These are phyloP conservation scores for Recurvirostra avosetta DNA, from an alignment of 2,113 vertebrate genomes.

Conservation along the genomic window DNA sequence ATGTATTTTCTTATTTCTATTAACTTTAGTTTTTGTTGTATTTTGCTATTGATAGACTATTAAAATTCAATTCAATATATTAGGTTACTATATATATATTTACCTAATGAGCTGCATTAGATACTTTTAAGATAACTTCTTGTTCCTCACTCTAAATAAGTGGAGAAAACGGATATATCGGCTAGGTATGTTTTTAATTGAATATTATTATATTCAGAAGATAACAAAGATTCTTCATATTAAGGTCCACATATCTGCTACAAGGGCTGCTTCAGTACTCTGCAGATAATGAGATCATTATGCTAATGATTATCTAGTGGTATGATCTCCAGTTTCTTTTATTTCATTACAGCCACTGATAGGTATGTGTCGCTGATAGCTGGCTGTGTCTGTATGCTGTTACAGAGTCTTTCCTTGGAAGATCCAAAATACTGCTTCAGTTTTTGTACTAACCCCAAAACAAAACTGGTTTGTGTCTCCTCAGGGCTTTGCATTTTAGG, in stretches of 20 bases:
- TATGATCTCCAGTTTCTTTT: background rate
- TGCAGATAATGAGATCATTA: background rate
- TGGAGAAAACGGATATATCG: background rate
- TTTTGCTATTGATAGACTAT: background rate
- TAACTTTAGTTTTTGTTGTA: background rate
- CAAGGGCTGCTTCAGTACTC: background rate
- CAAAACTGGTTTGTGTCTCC: background rate
- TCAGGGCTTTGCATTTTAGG: background rate
- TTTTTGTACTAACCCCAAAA: background rate
- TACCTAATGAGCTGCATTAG: background rate
- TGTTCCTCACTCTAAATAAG: background rate
- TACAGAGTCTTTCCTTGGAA: background rate
- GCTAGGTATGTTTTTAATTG: background rate
- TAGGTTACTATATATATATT: background rate
- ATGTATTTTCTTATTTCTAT: conserved; percentile 1
- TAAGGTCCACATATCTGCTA: background rate
- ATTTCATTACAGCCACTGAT: background rate
- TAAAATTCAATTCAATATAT: background rate
- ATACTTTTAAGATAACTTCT: background rate
- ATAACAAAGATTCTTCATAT: background rate
- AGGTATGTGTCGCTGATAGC: background rate
- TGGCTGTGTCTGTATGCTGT: background rate
- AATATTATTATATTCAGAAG: background rate
- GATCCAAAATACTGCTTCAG: background rate
- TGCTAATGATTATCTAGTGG: background rate